Evolutionary conservation across 2,113 vertebrate genomes (phyloP).

Genomic region (Equus quagga): DNA sequence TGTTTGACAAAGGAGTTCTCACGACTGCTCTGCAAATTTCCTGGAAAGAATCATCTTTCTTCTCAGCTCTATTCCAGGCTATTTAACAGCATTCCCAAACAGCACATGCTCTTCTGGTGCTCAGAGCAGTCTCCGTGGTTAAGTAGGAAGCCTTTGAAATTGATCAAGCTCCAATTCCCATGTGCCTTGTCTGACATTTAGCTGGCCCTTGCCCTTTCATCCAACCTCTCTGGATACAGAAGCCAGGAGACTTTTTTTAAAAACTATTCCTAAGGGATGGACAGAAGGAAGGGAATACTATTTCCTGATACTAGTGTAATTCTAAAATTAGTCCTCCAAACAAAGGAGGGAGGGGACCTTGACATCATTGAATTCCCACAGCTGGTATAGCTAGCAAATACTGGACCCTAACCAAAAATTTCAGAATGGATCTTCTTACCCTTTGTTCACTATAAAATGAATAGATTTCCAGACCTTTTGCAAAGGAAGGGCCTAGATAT

Average conservation of each 20-base stretch:
- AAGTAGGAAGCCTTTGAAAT: constrained; percentile 35
- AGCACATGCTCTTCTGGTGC: background rate
- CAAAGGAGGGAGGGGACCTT: constrained; percentile 71
- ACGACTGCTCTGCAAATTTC: constrained; percentile 36
- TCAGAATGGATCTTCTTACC: constrained; percentile 63
- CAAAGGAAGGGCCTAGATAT: background rate
- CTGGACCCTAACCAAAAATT: constrained; percentile 63
- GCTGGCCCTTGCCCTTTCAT: constrained; percentile 57
- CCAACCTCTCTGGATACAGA: constrained; percentile 42
- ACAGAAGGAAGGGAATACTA: constrained; percentile 76
- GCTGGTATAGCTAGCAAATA: constrained; percentile 54
- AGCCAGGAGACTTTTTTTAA: constrained; percentile 32
- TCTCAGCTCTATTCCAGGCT: background rate
- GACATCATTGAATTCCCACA: constrained; percentile 72
- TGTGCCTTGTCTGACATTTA: constrained; percentile 70
- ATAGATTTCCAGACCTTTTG: constrained; percentile 58
- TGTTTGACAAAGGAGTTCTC: constrained; percentile 52
- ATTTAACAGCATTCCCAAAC: background rate
- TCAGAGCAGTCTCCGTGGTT: background rate
- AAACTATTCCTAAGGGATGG: constrained; percentile 67
- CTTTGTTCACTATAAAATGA: constrained; percentile 65
- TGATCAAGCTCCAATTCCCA: constrained; percentile 37
- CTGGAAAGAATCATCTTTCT: constrained; percentile 55
- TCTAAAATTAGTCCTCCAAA: constrained; percentile 79
- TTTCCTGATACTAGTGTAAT: constrained; percentile 73